phyloP scores from a whole-genome alignment of 37 sponge, comb jelly and placozoan genomes.

The Eunapius fragilis region DNA sequence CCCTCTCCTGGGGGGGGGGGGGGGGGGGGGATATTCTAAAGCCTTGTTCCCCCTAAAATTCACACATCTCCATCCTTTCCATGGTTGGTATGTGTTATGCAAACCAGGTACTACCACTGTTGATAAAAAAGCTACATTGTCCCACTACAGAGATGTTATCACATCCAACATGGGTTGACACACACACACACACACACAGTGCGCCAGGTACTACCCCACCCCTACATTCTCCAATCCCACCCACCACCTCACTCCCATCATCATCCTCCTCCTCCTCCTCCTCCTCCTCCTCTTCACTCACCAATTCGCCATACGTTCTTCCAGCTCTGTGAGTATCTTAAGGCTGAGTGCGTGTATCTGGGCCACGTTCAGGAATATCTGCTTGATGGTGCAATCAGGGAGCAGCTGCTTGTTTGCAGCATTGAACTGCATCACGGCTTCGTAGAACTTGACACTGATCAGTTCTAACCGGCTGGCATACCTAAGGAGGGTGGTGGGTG shows the following conservation, averaged over 20 bases:
- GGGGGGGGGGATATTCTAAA: no score
- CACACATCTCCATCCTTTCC: no score
- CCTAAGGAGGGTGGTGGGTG: constrained; percentile 12
- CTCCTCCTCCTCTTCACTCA: background rate
- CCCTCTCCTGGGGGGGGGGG: no score
- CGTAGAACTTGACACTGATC: constrained; percentile 58
- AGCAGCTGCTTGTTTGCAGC: constrained; percentile 30
- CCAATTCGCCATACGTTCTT: constrained; percentile 72
- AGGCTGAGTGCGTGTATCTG: constrained; percentile 71
- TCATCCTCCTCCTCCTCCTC: background rate
- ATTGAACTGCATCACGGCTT: constrained; percentile 27
- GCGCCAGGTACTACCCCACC: background rate
- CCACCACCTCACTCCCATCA: background rate
- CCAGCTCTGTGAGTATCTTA: constrained; percentile 49
- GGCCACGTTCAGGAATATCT: constrained; percentile 77
- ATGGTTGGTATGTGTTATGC: no score
- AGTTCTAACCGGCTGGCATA: constrained; percentile 53
- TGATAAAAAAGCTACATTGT: no score
- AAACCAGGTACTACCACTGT: no score
- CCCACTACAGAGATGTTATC: background rate
- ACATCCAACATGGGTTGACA: background rate
- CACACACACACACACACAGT: no score
- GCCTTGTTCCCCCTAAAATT: no score
- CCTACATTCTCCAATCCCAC: background rate
- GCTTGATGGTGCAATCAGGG: constrained; percentile 43